Conservation (phyloP, 1,140 invertebrate species). For the Oscheius sp. region DNA sequence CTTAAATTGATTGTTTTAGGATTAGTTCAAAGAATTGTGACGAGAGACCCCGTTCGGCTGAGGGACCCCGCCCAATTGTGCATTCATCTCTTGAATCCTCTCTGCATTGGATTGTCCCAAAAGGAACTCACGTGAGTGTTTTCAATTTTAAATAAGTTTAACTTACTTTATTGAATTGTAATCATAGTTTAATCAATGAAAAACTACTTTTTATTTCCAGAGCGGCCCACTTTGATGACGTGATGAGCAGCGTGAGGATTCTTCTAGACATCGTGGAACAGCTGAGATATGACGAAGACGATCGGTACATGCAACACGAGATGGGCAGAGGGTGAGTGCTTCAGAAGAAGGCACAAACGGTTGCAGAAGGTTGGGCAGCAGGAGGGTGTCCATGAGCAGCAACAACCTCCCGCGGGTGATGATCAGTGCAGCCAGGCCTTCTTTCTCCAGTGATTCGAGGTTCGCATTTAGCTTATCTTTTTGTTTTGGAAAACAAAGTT, state of each 20-base stretch:
- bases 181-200: background rate
- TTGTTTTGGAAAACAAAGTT: too few species aligned
- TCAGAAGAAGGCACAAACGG: slow-evolving; percentile 8
- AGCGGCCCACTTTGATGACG: slow-evolving; percentile 58
- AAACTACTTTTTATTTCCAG: slow-evolving; percentile 11
- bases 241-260: slow-evolving; percentile 52
- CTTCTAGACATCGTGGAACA: slow-evolving; percentile 57
- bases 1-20: slow-evolving; percentile 20
- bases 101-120: slow-evolving; percentile 33
- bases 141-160: background rate
- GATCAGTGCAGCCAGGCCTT: slow-evolving; percentile 59
- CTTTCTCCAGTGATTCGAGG: slow-evolving; percentile 35
- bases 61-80: slow-evolving; percentile 48
- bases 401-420: slow-evolving; percentile 57
- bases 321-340: slow-evolving; percentile 29
- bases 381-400: slow-evolving; percentile 52
- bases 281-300: slow-evolving; percentile 54
- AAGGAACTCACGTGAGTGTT: slow-evolving; percentile 18
- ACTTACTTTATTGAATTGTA: background rate
- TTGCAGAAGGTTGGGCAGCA: slow-evolving; percentile 49
- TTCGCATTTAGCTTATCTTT: slow-evolving; percentile 14
- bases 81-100: slow-evolving; percentile 52
- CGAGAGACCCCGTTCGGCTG: slow-evolving; percentile 49
- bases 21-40: slow-evolving; percentile 57
- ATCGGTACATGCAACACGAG: slow-evolving; percentile 39